These are phyloP conservation scores for Procavia capensis DNA, from an alignment of 2,113 vertebrate genomes.

Conservation along the genomic window DNA sequence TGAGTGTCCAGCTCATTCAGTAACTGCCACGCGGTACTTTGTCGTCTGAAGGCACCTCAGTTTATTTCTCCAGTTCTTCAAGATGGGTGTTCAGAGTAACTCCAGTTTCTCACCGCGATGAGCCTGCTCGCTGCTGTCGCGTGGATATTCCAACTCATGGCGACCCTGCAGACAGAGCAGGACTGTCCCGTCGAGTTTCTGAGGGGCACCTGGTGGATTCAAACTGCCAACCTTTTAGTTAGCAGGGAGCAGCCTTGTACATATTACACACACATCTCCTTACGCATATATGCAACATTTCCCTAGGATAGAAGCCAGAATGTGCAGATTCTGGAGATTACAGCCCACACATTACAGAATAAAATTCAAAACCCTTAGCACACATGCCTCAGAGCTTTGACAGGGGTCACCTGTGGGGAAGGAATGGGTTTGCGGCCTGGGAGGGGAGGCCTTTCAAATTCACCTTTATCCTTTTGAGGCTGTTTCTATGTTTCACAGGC, in stretches of 20 bases:
- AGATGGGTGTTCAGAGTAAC: slow-evolving; percentile 1
- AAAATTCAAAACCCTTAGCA: background rate
- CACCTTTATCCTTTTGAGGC: background rate
- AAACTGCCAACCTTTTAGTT: too few relatives aligned
- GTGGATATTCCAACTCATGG: too few relatives aligned
- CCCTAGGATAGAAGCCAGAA: background rate
- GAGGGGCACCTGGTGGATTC: too few relatives aligned
- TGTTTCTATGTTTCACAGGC: background rate
- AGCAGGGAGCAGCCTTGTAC: background rate
- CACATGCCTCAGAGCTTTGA: background rate
- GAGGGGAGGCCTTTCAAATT: background rate
- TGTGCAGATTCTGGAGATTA: background rate
- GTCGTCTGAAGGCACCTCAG: background rate
- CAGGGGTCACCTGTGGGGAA: too few relatives aligned
- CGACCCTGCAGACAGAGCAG: too few relatives aligned
- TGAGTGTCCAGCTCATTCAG: background rate
- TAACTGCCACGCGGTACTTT: background rate
- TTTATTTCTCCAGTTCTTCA: background rate
- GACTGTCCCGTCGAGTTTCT: too few relatives aligned
- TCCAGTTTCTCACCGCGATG: slow-evolving; percentile 1
- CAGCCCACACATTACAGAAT: background rate
- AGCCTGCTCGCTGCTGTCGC: too few relatives aligned
- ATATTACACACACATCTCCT: background rate
- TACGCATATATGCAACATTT: background rate
- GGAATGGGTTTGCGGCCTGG: background rate